Base-by-base conservation (phyloP, 2,888 invertebrate genomes). In the Ptychoptera contaminata region DNA sequence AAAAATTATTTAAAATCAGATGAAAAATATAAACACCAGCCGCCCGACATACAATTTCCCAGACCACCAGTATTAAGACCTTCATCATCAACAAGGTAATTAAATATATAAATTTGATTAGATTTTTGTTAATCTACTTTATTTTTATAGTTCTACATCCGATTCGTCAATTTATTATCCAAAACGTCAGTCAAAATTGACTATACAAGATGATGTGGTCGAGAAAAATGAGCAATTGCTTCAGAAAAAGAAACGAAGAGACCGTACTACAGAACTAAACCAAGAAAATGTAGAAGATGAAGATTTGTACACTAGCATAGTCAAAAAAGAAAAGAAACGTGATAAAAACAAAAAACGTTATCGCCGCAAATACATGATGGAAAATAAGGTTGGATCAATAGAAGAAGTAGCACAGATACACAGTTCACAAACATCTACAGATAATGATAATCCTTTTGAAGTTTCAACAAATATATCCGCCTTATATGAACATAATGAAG, bases 121-220 rank as follows among this genome's bases (percentile, higher is more conserved):
- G 2, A 14, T 6, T 12, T 14, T 14, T 37, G 6, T 37, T 14
- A 5, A 37, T 15, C 12, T 36, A 8, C 9, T 37, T 16, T 15
- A 9, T 37, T 37, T 37, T 32, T 11, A 7, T 40, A 47, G 47
- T 30, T 36, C 47, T 38, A 65, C 66, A 2, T 66, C 66, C 1
- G 66, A 66, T 47, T 66, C 66, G 1, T 66, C 66, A 1, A 58
- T 65, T 1, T 66, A 66, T 44, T 62, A 63, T 42, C 64, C 65
- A 7, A 60, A 65, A 8, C 62, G 64, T 52, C 58, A 60, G 2
- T 61, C 64, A 7, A 52, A 55, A 15, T 53, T 60, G 9, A 63
- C 63, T 53, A 58, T 63, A 8, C 62, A 65, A 48, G 55, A 59
- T 11, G 61, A 63, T 40, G 47, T 64, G 3, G 61, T 63, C 15